phyloP scores from a whole-genome alignment of 1,140 invertebrate species.

The Mizuhopecten yessoensis region DNA sequence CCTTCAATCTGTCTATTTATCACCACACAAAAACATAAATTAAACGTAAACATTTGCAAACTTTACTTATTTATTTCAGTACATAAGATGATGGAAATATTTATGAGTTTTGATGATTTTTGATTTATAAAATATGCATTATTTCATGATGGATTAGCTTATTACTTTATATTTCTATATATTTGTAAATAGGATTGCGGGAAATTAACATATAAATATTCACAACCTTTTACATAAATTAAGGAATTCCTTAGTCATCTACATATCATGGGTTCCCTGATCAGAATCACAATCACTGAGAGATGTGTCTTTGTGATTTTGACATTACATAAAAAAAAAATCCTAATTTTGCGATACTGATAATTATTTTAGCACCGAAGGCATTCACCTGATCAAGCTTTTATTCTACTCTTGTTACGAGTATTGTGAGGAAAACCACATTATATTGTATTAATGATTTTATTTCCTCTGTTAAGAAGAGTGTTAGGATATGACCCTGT shows the following conservation, averaged over 20 bases:
- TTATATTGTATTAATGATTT: not conserved
- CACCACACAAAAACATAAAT: not conserved
- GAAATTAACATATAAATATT: slow-evolving; percentile 18
- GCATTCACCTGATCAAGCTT: not conserved
- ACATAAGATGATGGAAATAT: not conserved
- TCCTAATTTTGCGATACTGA: not conserved
- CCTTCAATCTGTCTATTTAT: not conserved
- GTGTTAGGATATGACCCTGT: not conserved
- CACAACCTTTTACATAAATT: not conserved
- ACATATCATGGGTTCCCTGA: not conserved
- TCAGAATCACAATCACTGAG: not conserved
- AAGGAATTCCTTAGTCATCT: not conserved
- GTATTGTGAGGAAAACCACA: not conserved
- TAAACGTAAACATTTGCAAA: not conserved
- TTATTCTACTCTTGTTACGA: not conserved
- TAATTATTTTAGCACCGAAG: not conserved
- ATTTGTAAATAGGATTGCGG: not conserved
- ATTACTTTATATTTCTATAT: not conserved
- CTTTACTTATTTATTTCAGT: not conserved
- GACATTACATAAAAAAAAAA: too few species aligned
- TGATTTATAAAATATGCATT: slow-evolving; percentile 13
- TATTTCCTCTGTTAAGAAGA: not conserved
- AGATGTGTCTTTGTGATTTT: not conserved
- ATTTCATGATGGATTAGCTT: slow-evolving; percentile 13
- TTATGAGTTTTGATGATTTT: not conserved